Evolutionary conservation across 2,888 invertebrate species (phyloP).

Genomic region (Clostera curtula): DNA sequence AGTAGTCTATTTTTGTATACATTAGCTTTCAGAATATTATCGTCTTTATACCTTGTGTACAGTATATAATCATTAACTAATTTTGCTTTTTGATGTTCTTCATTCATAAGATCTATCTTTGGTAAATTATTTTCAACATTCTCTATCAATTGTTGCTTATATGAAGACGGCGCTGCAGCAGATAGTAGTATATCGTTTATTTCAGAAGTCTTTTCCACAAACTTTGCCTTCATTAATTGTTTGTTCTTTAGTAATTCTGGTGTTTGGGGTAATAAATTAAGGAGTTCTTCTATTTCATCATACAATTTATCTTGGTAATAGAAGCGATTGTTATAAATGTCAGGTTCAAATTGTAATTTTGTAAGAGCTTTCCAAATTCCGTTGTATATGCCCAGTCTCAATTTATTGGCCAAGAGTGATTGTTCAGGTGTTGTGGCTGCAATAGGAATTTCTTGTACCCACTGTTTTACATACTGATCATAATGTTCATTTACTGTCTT

Average conservation of each 20-base stretch:
- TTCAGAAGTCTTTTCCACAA: slow-evolving; percentile 37
- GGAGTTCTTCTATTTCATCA: slow-evolving; percentile 44
- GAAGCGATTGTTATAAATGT: slow-evolving; percentile 30
- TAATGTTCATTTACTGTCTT: slow-evolving; percentile 32
- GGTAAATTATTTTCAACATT: slow-evolving; percentile 29
- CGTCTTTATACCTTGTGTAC: slow-evolving; percentile 30
- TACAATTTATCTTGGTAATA: slow-evolving; percentile 45
- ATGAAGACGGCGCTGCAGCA: slow-evolving; percentile 23
- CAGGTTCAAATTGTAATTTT: slow-evolving; percentile 39
- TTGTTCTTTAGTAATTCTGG: slow-evolving; percentile 29
- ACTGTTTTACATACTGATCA: slow-evolving; percentile 33
- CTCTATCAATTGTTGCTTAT: slow-evolving; percentile 38
- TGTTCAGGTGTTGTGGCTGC: slow-evolving; percentile 20
- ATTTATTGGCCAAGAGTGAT: slow-evolving; percentile 23
- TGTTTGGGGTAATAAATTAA: slow-evolving; percentile 38
- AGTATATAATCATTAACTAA: slow-evolving; percentile 43
- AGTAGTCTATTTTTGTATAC: slow-evolving; percentile 38
- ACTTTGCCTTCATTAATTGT: slow-evolving; percentile 32
- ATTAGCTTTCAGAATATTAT: slow-evolving; percentile 33
- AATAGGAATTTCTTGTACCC: slow-evolving; percentile 42
- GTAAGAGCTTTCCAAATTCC: slow-evolving; percentile 42
- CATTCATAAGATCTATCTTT: slow-evolving; percentile 16
- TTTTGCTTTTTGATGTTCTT: slow-evolving; percentile 34
- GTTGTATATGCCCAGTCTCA: slow-evolving; percentile 36
- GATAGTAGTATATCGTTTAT: slow-evolving; percentile 28